These are phyloP conservation scores for Sipha maydis DNA, from an alignment of 2,888 invertebrate species.

Conservation along the genomic window DNA sequence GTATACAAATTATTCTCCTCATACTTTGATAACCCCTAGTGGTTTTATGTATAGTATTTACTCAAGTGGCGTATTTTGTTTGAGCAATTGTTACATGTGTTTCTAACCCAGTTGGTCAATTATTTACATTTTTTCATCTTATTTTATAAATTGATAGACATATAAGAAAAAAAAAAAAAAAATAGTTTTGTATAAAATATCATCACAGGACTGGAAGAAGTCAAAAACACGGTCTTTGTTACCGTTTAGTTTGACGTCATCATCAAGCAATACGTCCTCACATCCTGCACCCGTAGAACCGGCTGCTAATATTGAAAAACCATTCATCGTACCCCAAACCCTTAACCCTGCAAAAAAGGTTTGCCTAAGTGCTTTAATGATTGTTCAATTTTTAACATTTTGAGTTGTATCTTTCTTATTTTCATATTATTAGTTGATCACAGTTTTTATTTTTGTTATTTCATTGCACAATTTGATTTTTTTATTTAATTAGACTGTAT, in stretches of 20 bases:
- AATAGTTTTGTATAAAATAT: constrained; percentile 61
- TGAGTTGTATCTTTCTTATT: neutral
- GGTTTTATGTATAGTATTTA: constrained; percentile 49
- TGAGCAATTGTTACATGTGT: constrained; percentile 54
- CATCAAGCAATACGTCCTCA: constrained; percentile 57
- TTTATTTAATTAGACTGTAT: constrained; percentile 21
- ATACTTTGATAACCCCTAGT: constrained; percentile 50
- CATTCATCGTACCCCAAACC: constrained; percentile 58
- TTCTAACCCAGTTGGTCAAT: constrained; percentile 44
- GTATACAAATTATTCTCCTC: constrained; percentile 29
- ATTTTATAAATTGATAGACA: neutral
- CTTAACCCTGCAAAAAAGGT: constrained; percentile 59
- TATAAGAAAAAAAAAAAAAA: constrained; percentile 44
- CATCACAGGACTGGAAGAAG: constrained; percentile 63
- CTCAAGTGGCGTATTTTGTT: constrained; percentile 55
- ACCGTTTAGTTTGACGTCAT: constrained; percentile 62
- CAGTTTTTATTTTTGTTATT: neutral
- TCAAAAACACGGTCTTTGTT: constrained; percentile 63
- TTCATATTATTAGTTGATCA: constrained; percentile 9
- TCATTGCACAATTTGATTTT: constrained; percentile 13
- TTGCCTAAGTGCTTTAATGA: constrained; percentile 49
- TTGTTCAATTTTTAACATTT: constrained; percentile 35
- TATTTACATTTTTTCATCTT: constrained; percentile 28
- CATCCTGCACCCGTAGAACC: constrained; percentile 59
- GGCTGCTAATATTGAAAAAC: constrained; percentile 60